Conservation (phyloP, 2,888 invertebrate genomes). For the Vanessa cardui region DNA sequence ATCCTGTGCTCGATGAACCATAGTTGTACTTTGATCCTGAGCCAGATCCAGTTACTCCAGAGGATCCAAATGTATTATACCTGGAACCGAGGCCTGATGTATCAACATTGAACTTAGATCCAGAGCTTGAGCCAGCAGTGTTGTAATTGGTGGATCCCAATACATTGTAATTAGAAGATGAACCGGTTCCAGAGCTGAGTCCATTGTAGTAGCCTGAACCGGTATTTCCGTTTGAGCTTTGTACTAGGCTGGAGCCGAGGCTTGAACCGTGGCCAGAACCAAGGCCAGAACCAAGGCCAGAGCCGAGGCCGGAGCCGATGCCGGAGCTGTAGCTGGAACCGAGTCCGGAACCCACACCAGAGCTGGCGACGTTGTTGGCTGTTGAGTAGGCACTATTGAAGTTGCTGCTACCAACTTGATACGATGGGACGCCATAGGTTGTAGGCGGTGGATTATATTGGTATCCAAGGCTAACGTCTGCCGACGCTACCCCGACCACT, state of each 20-base stretch:
- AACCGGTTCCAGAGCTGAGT: constrained; percentile 13
- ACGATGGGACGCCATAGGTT: constrained; percentile 68
- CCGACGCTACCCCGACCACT: constrained; percentile 57
- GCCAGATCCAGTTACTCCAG: constrained; percentile 4
- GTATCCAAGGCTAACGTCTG: constrained; percentile 67
- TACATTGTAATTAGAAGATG: constrained; percentile 14
- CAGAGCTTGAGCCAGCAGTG: constrained; percentile 14
- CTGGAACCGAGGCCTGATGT: constrained; percentile 24
- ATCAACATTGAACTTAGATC: constrained; percentile 15
- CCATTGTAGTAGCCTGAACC: constrained; percentile 19
- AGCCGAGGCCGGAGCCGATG: constrained; percentile 20
- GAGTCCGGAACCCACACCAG: constrained; percentile 17
- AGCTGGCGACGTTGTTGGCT: constrained; percentile 4
- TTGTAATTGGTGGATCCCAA: background rate
- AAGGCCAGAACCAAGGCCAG: constrained; percentile 12
- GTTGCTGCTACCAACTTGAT: constrained; percentile 49
- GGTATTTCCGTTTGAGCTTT: constrained; percentile 16
- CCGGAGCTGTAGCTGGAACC: constrained; percentile 9
- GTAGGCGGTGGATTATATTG: constrained; percentile 70
- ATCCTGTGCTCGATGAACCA: constrained; percentile 13
- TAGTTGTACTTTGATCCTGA: constrained; percentile 23
- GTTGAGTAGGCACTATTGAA: constrained; percentile 33
- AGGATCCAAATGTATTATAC: constrained; percentile 20
- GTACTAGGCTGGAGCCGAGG: constrained; percentile 7
- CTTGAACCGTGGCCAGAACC: constrained; percentile 10